These are phyloP conservation scores for Pagrus major DNA, from an alignment of 2,113 vertebrate species.

Conservation along the genomic window DNA sequence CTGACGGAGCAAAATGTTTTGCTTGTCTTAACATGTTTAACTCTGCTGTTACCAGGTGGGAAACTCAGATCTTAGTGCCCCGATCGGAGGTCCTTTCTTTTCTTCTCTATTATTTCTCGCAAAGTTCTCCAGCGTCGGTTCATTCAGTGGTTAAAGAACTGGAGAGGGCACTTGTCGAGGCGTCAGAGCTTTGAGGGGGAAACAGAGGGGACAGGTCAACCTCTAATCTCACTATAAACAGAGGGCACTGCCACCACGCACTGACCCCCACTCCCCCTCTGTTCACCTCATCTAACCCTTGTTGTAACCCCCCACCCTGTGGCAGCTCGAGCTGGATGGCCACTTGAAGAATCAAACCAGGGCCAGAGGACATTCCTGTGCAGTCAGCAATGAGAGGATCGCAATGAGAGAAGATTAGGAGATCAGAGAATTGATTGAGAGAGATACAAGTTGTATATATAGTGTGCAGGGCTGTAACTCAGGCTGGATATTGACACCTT, in stretches of 20 bases:
- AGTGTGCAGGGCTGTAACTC: too few relatives aligned
- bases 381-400: neutral
- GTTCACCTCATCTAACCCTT: conserved; percentile 27
- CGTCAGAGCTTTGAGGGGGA: neutral
- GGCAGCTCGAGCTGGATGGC: neutral
- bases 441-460: neutral
- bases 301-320: conserved; percentile 9
- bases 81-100: conserved; percentile 2
- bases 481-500: too few relatives aligned
- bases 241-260: conserved; percentile 32
- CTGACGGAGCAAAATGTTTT: conserved; percentile 3
- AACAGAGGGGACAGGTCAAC: conserved; percentile 29
- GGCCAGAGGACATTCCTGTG: conserved; percentile 31
- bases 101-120: neutral
- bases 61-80: neutral
- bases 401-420: neutral
- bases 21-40: neutral
- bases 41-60: neutral
- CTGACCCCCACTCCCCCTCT: conserved; percentile 34
- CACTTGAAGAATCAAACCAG: neutral
- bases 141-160: conserved; percentile 1
- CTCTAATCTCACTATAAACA: conserved; percentile 50
- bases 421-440: neutral
- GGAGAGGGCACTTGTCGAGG: neutral
- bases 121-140: neutral